These are phyloP conservation scores for Saccopteryx bilineata DNA, from an alignment of 2,113 vertebrate species.

Conservation along the genomic window DNA sequence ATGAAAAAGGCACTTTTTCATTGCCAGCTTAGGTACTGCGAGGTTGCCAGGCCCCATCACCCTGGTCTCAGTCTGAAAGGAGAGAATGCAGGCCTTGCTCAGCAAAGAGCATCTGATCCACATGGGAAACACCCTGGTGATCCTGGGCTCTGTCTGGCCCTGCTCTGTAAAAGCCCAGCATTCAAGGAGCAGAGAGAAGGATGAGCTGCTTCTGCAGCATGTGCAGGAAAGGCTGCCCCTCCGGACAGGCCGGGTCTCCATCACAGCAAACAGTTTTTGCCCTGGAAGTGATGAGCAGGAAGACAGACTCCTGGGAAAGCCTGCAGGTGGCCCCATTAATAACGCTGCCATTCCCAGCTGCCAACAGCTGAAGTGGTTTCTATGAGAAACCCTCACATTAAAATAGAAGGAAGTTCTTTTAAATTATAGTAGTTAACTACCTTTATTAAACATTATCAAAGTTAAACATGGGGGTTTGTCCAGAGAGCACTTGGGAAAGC, in stretches of 20 bases:
- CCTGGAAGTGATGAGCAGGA: neutral
- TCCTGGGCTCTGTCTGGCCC: neutral
- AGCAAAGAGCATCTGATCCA: neutral
- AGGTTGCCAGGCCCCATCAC: neutral
- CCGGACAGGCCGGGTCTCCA: neutral
- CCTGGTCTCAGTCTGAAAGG: neutral
- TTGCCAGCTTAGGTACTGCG: neutral
- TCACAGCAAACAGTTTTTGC: constrained; percentile 42
- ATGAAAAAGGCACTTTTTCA: neutral
- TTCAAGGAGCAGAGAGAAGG: neutral
- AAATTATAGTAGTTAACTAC: constrained; percentile 78
- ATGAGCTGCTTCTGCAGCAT: neutral
- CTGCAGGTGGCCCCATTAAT: constrained; percentile 52
- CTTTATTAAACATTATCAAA: constrained; percentile 80
- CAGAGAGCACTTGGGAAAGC: neutral
- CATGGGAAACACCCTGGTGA: rapidly evolving
- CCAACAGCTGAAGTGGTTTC: constrained; percentile 77
- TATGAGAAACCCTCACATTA: constrained; percentile 81
- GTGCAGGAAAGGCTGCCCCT: neutral
- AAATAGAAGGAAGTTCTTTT: constrained; percentile 77
- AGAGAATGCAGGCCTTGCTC: neutral
- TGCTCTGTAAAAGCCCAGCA: neutral
- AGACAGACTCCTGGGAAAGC: constrained; percentile 27
- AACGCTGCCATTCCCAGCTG: constrained; percentile 64
- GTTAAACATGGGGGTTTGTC: constrained; percentile 8